Conservation (phyloP, 2,888 invertebrate genomes). For the Orthosia gracilis region DNA sequence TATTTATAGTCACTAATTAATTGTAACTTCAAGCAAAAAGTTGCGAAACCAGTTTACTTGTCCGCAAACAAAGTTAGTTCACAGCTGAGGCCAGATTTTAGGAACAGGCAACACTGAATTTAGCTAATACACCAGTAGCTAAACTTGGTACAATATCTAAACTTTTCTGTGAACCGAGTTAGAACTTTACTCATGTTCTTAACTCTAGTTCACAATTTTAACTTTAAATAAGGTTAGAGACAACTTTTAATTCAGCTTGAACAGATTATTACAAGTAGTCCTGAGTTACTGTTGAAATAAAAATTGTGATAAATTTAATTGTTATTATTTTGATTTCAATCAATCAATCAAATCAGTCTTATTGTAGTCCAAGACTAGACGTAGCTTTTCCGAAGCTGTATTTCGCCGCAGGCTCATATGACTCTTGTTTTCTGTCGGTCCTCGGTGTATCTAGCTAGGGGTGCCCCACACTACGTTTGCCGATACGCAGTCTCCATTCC, state of each 20-base stretch:
- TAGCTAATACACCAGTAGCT: slow-evolving; percentile 32
- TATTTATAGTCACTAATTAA: slow-evolving; percentile 8
- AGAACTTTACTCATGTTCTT: slow-evolving; percentile 50
- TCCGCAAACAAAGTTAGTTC: slow-evolving; percentile 29
- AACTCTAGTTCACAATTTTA: slow-evolving; percentile 38
- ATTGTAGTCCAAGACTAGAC: too few species aligned
- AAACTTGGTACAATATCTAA: slow-evolving; percentile 55
- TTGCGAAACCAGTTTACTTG: slow-evolving; percentile 22
- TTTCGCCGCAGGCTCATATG: too few species aligned
- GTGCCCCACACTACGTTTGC: too few species aligned
- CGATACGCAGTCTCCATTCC: too few species aligned
- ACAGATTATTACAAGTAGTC: slow-evolving; percentile 4
- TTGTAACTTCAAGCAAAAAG: slow-evolving; percentile 7
- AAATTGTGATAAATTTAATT: too few species aligned
- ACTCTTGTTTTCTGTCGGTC: too few species aligned
- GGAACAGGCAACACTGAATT: slow-evolving; percentile 39
- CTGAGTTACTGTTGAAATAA: too few species aligned
- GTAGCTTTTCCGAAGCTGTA: too few species aligned
- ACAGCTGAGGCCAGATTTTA: slow-evolving; percentile 48
- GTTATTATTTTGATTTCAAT: too few species aligned
- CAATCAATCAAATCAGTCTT: too few species aligned
- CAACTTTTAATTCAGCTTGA: not conserved
- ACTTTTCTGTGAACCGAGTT: slow-evolving; percentile 46
- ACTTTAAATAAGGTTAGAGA: not conserved
- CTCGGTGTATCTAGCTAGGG: too few species aligned